Percentiles rank a stretch among this genome's conserved stretches.
Evolutionary conservation across 2,113 vertebrate species (phyloP).

Genomic region (Daphoenositta chrysoptera): DNA sequence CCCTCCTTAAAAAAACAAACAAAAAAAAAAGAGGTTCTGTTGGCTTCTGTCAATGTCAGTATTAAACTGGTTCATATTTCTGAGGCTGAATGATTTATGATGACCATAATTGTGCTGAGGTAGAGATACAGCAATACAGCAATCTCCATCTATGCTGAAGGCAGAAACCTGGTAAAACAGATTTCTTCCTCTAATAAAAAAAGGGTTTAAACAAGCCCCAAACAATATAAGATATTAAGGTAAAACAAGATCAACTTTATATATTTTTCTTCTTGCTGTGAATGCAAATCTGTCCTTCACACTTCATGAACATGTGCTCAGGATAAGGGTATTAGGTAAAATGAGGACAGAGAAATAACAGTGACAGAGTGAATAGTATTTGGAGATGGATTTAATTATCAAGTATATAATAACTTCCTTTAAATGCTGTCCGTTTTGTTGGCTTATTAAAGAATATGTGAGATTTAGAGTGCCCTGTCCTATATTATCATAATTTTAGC

Average conservation of each 20-base stretch:
- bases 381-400: not conserved
- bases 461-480: not conserved
- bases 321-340: not conserved
- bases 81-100: not conserved
- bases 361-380: not conserved
- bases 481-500: not conserved
- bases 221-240: not conserved
- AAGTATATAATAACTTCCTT: not conserved
- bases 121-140: not conserved
- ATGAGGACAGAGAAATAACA: not conserved
- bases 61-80: not conserved
- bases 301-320: not conserved
- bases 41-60: not conserved
- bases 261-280: not conserved
- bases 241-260: not conserved
- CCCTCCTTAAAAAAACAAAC: not conserved
- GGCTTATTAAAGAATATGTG: not conserved
- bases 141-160: not conserved
- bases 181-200: not conserved
- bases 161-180: not conserved
- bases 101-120: not conserved
- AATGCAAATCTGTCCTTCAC: not conserved
- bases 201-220: not conserved
- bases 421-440: not conserved
- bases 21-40: not conserved